Conservation (phyloP, 2,797 vertebrate species). For the Molossus molossus region DNA sequence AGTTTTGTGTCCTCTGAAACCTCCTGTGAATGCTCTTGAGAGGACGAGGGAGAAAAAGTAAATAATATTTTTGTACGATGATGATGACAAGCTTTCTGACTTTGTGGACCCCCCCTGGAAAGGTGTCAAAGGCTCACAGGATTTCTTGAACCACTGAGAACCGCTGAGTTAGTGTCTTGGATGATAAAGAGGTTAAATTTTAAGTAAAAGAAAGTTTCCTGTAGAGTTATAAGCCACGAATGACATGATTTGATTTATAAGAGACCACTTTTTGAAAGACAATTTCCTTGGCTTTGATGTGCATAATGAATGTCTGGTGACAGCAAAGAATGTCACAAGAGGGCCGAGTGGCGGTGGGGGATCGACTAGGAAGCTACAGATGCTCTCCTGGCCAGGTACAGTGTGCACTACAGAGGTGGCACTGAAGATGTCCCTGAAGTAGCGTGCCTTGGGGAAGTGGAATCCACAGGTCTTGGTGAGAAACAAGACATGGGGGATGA, state of each 20-base stretch:
- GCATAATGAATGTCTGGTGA: not conserved
- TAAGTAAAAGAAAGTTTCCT: not conserved
- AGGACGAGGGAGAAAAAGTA: not conserved
- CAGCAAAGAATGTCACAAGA: fast-evolving
- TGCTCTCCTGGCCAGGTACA: not conserved
- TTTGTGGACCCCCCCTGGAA: not conserved
- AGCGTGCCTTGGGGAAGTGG: not conserved
- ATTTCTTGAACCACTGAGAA: not conserved
- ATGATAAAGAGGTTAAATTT: not conserved
- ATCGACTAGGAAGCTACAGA: not conserved
- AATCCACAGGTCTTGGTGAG: not conserved
- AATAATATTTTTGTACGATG: fast-evolving
- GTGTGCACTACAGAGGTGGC: no score
- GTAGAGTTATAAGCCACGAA: not conserved
- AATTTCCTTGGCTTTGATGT: not conserved
- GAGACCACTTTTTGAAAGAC: not conserved
- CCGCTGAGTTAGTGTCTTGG: not conserved
- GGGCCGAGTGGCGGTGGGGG: no score
- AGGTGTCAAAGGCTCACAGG: not conserved
- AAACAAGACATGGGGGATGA: not conserved
- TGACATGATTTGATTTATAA: not conserved
- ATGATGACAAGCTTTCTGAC: not conserved
- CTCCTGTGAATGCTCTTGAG: not conserved
- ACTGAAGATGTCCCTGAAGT: fast-evolving
- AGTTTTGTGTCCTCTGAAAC: not conserved